phyloP scores from a whole-genome alignment of 1,140 invertebrate species.

The Lepidotrigona ventralis region DNA sequence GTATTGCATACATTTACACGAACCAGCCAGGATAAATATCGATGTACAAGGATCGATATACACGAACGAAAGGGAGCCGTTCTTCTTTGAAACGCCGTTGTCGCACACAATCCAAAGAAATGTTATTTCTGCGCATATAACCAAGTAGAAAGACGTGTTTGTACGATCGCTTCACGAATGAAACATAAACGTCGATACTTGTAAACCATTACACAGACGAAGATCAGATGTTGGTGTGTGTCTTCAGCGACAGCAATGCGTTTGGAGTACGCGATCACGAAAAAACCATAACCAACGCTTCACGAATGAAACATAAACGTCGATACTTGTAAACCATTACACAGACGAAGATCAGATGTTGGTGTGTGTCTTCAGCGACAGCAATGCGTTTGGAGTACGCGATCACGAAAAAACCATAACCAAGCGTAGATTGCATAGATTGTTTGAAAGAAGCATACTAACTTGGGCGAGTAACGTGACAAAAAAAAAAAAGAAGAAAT shows the following conservation, averaged over 20 bases:
- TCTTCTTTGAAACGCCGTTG: background rate
- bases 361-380: background rate
- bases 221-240: background rate
- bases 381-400: conserved; percentile 18
- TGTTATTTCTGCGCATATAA: conserved; percentile 15
- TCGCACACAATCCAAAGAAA: background rate
- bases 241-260: conserved; percentile 1
- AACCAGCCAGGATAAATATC: conserved; percentile 12
- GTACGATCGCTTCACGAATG: background rate
- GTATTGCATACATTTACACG: no score
- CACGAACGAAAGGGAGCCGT: background rate
- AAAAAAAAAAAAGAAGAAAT: background rate
- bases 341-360: background rate
- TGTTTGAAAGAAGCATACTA: background rate
- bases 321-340: background rate
- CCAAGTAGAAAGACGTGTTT: background rate
- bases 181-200: no score
- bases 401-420: background rate
- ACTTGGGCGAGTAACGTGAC: background rate
- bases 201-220: conserved; percentile 9
- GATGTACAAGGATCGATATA: conserved; percentile 2
- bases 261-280: background rate
- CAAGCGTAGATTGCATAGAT: background rate
- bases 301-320: background rate
- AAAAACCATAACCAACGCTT: background rate